Evolutionary conservation across 37 sponge, comb jelly and placozoan species (phyloP).

Genomic region (Theonella swinhoei): DNA sequence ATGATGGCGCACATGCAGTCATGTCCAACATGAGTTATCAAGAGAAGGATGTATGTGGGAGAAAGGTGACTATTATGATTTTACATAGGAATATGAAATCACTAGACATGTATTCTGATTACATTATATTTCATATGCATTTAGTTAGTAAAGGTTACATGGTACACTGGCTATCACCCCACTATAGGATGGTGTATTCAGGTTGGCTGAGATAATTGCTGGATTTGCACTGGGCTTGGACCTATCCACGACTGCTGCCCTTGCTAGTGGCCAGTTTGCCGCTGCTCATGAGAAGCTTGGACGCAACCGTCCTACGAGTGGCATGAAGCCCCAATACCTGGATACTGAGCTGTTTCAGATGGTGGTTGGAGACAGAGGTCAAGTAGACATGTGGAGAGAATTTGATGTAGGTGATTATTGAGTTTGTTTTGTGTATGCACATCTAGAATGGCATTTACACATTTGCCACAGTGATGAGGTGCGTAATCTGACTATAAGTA

Average conservation of each 20-base stretch:
- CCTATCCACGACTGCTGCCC: conserved; percentile 63
- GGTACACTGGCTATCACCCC: not conserved
- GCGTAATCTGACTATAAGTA: not conserved
- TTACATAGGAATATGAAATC: no score
- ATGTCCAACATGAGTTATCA: no score
- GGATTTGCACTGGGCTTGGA: conserved; percentile 72
- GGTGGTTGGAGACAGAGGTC: conserved; percentile 44
- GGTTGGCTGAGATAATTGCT: conserved; percentile 78
- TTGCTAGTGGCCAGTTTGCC: conserved; percentile 83
- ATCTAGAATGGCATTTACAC: no score
- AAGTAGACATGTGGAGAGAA: conserved; percentile 13
- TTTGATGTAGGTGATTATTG: conserved; percentile 40
- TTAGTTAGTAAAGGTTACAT: not conserved
- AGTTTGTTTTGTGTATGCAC: not conserved
- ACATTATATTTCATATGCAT: no score
- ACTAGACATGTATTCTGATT: not conserved
- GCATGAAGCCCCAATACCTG: conserved; percentile 49
- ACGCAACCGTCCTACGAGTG: conserved; percentile 65
- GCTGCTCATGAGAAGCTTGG: conserved; percentile 78
- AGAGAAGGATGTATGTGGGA: no score
- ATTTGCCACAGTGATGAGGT: not conserved
- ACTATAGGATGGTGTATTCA: conserved; percentile 30
- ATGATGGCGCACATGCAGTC: not conserved
- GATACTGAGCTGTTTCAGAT: conserved; percentile 43
- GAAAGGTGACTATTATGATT: not conserved